Base-by-base conservation (phyloP, 1,140 invertebrate species). In the Heliconius hewitsoni region DNA sequence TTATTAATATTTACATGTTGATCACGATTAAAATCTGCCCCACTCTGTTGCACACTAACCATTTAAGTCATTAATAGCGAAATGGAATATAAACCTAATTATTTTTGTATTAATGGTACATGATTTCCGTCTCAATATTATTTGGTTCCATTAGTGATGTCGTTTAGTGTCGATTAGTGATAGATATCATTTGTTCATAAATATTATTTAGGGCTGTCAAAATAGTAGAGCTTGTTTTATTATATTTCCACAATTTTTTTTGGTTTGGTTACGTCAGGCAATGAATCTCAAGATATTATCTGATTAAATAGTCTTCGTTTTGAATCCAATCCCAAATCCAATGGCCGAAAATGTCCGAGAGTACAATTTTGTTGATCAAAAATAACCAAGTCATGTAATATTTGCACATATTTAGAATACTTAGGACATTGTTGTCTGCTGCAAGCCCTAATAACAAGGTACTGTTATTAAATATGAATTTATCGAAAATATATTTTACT, bases 381-480 rank as follows among this genome's bases (percentile, higher is more conserved):
- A 34, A 34, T 34, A 34, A 34, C 30, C 2, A 34, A 34, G 30
- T 34, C 2, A 30, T 2, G 30, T 34, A 34, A 3, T 3, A 3
- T 34, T 34, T 34, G 2, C 3, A 34, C 30, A 34, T 34, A 34
- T 34, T 34, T 34, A 34, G 30, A 34, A 34, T 34, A 0, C 30
- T 34, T 34, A 34, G 30, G 30, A 34, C 30, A 34, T 34, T 34
- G 34, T 6, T 3, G 30, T 34, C n/a, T 9, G 6, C 23, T 66
- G 23, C 60, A 27, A 66, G 23, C 60, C 60, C 23, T 66, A 16
- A 11, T 66, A 66, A 66, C 60, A 66, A 66, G 60, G 3, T 66
- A 27, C 60, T 27, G 11, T 30, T 66, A 66, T 66, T 66, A 66
- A 66, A 66, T 66, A 66, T 66, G 4, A 66, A 66, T 66, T 66